These are phyloP conservation scores for Oryzias sinensis DNA, from an alignment of 2,797 vertebrate genomes.

Conservation along the genomic window DNA sequence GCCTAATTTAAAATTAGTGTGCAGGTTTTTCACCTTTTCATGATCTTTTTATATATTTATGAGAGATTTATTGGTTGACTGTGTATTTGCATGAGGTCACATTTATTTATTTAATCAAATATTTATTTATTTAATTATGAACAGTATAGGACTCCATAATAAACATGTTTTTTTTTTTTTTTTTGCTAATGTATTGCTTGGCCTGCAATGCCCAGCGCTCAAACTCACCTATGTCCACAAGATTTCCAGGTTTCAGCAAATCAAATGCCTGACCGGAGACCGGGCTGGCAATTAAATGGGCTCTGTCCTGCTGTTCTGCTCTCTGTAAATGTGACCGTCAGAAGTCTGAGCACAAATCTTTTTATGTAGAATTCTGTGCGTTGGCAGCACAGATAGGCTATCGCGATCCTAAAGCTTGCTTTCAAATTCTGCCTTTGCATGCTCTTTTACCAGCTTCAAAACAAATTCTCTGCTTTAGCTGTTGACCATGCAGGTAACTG, in stretches of 20 bases:
- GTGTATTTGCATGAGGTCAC: no score
- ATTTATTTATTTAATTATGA: no score
- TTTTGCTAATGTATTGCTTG: slow-evolving; percentile 10
- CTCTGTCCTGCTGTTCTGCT: slow-evolving; percentile 8
- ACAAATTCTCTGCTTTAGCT: not conserved
- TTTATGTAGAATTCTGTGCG: slow-evolving; percentile 1
- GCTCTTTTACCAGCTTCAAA: slow-evolving; percentile 3
- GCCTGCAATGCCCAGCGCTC: not conserved
- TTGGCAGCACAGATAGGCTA: not conserved
- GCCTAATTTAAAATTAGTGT: no score
- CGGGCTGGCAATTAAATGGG: slow-evolving; percentile 4
- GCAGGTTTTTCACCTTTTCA: no score
- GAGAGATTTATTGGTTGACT: no score
- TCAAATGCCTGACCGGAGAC: slow-evolving; percentile 10
- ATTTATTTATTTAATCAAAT: no score
- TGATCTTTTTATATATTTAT: no score
- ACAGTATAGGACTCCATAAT: no score
- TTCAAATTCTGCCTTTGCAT: not conserved
- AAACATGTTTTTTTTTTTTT: not conserved
- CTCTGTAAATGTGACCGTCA: slow-evolving; percentile 2
- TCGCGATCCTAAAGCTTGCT: slow-evolving; percentile 1
- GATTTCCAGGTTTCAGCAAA: slow-evolving; percentile 4
- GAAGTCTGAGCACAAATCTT: slow-evolving; percentile 4
- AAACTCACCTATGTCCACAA: not conserved
- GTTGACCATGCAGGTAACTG: slow-evolving; percentile 2